phyloP scores from a whole-genome alignment of 2,113 vertebrate genomes.

The Embiotoca jacksoni region DNA sequence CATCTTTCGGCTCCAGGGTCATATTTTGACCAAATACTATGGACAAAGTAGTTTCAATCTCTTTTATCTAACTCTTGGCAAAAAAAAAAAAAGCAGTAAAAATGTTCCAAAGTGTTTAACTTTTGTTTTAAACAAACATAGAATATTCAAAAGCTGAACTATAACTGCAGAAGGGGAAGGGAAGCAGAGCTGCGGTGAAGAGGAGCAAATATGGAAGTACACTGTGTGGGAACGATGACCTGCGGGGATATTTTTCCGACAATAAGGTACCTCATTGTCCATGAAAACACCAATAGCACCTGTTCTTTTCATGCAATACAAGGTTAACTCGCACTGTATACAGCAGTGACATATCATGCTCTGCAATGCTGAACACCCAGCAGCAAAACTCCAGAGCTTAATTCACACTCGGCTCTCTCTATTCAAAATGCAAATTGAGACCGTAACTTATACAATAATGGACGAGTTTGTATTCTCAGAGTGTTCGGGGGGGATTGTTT shows the following conservation, averaged over 20 bases:
- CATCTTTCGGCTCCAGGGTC: no score
- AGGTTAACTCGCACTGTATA: neutral
- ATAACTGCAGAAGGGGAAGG: neutral
- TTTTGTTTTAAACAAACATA: no score
- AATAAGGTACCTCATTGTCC: neutral
- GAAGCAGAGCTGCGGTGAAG: slow-evolving; percentile 7
- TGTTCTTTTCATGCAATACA: slow-evolving; percentile 5
- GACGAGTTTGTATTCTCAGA: slow-evolving; percentile 31
- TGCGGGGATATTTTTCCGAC: slow-evolving; percentile 4
- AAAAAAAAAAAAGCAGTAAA: no score
- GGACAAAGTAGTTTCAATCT: no score
- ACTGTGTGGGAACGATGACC: neutral
- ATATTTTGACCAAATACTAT: no score
- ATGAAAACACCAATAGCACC: slow-evolving; percentile 6
- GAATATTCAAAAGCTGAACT: neutral
- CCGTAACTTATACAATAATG: slow-evolving; percentile 35
- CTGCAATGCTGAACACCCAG: slow-evolving; percentile 19
- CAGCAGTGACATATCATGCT: slow-evolving; percentile 18
- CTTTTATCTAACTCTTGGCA: no score
- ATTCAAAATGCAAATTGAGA: slow-evolving; percentile 58
- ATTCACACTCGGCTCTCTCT: slow-evolving; percentile 41
- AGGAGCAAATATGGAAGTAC: slow-evolving; percentile 3
- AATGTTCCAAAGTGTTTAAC: no score
- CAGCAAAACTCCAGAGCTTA: slow-evolving; percentile 22
- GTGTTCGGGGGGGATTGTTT: slow-evolving; percentile 14